Base-by-base conservation (phyloP, 2,797 vertebrate genomes). In the Channallabes apus region DNA sequence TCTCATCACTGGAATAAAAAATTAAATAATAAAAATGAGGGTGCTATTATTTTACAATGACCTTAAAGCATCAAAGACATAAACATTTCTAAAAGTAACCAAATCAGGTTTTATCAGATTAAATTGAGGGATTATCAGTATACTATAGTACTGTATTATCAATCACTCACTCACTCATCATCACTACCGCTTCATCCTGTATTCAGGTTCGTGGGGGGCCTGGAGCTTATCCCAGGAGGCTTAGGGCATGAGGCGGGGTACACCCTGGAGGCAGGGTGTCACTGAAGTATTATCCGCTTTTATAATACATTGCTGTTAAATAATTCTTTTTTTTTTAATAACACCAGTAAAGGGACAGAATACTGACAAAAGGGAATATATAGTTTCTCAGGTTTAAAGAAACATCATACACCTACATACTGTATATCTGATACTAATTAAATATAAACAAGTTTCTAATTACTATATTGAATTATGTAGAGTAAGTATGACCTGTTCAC, bases 31-130 rank as follows among this genome's bases (percentile, higher is more conserved):
- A 41, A 41, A 51, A 88, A 90, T 90, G 86, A 88, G 83, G 82
- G 27, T 85, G 41, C 51, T 82, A 82, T 88, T 88, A 87, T 85
- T 86, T 84, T 67, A 80, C 84, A 89, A 90, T 86, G 88, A 22
- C 59, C 6, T 6, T 17, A 29, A 56, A 54, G 18, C 22, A 65
- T 38, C 38, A 38, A 38, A 65, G 20, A 80, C 22, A 80, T 3
- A 7, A 11, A 65, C 9, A 32, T 59, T 12, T 77, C 4, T 20
- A 32, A 58, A 32, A 32, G 32, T 29, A 20, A 15, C 27, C 32
- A 8, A 77, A 54, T n/a, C 9, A 22, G 24, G 14, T n/a, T 14
- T 46, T n/a, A 46, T 20, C 67, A n/a, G 14, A 51, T 51, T 73
- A 22, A 41, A 27, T 46, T 11, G 9, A 46, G 46, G 9, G 46